Percentiles rank a stretch among this genome's conserved stretches.
phyloP scores from a whole-genome alignment of 2,888 invertebrate species.

The Drosophila helvetica region DNA sequence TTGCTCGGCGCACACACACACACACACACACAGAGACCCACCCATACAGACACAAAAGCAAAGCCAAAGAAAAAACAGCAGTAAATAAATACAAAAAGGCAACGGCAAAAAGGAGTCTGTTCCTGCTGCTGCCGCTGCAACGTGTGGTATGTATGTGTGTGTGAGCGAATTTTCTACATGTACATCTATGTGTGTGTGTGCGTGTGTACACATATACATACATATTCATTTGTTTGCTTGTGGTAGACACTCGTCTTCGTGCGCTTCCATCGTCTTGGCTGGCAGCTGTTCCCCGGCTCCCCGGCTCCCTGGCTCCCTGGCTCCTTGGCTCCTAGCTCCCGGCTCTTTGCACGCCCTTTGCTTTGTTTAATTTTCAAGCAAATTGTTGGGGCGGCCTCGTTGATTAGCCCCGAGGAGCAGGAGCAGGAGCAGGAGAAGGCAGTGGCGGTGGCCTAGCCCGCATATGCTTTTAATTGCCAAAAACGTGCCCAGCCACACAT shows the following conservation, averaged over 20 bases:
- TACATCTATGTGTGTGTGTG: constrained; percentile 21
- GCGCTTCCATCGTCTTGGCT: constrained; percentile 52
- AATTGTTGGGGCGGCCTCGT: constrained; percentile 63
- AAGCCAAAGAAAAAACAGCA: constrained; percentile 37
- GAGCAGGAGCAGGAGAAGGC: constrained; percentile 9
- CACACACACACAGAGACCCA: constrained; percentile 4
- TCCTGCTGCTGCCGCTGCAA: constrained; percentile 49
- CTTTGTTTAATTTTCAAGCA: constrained; percentile 65
- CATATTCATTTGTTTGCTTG: constrained; percentile 46
- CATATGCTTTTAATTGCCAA: constrained; percentile 74
- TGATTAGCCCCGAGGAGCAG: constrained; percentile 62
- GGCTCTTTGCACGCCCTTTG: constrained; percentile 30
- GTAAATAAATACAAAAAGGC: constrained; percentile 63
- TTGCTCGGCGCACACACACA: constrained; percentile 20
- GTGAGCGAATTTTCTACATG: constrained; percentile 27
- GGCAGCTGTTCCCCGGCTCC: constrained; percentile 44
- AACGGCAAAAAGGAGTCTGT: constrained; percentile 57
- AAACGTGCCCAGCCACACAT: constrained; percentile 60
- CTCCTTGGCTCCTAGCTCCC: background rate
- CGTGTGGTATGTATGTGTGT: constrained; percentile 38
- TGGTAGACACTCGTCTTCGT: constrained; percentile 58
- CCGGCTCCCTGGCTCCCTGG: too few relatives aligned
- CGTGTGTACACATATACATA: constrained; percentile 26
- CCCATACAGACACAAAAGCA: constrained; percentile 13
- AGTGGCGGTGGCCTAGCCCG: constrained; percentile 53